Evolutionary conservation across 2,888 invertebrate genomes (phyloP).

Genomic region (Torymus aiolomorphi): DNA sequence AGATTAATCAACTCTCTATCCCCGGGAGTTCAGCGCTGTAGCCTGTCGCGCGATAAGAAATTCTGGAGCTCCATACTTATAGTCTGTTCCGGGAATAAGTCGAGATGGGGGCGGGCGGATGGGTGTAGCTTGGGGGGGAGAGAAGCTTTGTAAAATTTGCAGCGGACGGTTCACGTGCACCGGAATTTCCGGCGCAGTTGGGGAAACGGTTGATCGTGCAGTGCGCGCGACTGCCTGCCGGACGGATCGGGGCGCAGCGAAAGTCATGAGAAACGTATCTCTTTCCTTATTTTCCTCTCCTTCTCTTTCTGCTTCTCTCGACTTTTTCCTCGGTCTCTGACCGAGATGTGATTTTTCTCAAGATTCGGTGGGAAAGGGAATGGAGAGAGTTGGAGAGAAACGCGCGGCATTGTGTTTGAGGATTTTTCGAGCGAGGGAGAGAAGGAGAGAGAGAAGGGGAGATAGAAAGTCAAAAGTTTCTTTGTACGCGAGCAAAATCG

Average conservation of each 20-base stretch:
- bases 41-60: slow-evolving; percentile 51
- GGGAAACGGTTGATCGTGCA: slow-evolving; percentile 53
- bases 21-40: slow-evolving; percentile 13
- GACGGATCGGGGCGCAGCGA: slow-evolving; percentile 34
- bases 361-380: background rate
- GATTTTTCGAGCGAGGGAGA: slow-evolving; percentile 6
- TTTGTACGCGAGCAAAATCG: slow-evolving; percentile 3
- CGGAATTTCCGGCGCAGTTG: slow-evolving; percentile 61
- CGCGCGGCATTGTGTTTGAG: slow-evolving; percentile 16
- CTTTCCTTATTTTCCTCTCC: slow-evolving; percentile 29
- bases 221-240: slow-evolving; percentile 16
- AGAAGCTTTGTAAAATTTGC: slow-evolving; percentile 50
- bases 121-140: background rate
- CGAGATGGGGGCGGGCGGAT: background rate
- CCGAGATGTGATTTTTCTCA: slow-evolving; percentile 36
- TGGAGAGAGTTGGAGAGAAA: background rate
- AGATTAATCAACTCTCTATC: slow-evolving; percentile 52
- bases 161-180: slow-evolving; percentile 59
- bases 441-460: too few species aligned
- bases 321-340: background rate
- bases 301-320: background rate
- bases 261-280: slow-evolving; percentile 40
- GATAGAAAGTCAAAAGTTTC: background rate
- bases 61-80: slow-evolving; percentile 35
- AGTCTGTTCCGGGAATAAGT: slow-evolving; percentile 36